Conservation (phyloP, 2,113 vertebrate species). For the Phasianus colchicus region DNA sequence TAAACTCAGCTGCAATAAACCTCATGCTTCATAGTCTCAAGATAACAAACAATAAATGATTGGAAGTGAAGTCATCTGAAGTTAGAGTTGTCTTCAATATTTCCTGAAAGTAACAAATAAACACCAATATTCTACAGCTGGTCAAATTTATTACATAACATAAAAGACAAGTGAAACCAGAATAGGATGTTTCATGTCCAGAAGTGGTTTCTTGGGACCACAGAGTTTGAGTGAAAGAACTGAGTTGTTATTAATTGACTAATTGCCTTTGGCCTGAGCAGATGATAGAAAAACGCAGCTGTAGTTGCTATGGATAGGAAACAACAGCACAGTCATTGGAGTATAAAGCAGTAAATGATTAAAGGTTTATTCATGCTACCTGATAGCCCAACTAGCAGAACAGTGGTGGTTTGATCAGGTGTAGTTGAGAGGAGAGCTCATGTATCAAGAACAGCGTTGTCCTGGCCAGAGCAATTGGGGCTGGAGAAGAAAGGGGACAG, state of each 20-base stretch:
- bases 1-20: background rate
- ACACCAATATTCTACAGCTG: background rate
- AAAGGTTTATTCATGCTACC: background rate
- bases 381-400: background rate
- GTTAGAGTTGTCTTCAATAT: background rate
- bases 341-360: background rate
- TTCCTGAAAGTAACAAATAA: background rate
- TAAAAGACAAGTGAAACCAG: background rate
- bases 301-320: background rate
- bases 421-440: background rate
- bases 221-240: background rate
- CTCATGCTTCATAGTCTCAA: background rate
- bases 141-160: background rate
- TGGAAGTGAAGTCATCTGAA: background rate
- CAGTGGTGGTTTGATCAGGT: background rate
- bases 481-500: background rate
- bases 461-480: background rate
- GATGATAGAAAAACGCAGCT: background rate
- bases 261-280: background rate
- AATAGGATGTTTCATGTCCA: background rate
- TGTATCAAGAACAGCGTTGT: background rate
- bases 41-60: background rate
- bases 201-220: background rate
- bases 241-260: background rate
- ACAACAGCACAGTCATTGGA: background rate